Evolutionary conservation across 2,888 invertebrate species (phyloP).

Genomic region (Drosophila paramelanica): DNA sequence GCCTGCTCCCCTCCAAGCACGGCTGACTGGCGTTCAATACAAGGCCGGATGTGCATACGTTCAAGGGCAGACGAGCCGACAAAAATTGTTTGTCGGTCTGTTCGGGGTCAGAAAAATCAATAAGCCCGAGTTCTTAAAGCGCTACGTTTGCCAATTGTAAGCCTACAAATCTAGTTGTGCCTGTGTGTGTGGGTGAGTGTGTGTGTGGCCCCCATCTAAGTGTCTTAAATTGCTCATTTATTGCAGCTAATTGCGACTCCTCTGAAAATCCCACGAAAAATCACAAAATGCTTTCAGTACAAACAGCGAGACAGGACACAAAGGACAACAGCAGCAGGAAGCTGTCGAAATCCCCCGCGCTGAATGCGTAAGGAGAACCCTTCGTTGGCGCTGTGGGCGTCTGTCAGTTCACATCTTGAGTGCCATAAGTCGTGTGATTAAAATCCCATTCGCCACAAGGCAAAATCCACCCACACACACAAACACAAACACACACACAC

Average conservation of each 20-base stretch:
- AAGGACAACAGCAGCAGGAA: constrained; percentile 51
- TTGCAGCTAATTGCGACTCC: constrained; percentile 83
- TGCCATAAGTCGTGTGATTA: constrained; percentile 85
- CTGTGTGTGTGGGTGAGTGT: neutral
- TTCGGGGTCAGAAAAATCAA: constrained; percentile 58
- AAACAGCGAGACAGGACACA: constrained; percentile 22
- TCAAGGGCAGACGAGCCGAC: constrained; percentile 66
- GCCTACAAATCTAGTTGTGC: constrained; percentile 22
- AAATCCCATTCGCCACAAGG: constrained; percentile 83
- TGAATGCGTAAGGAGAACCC: constrained; percentile 53
- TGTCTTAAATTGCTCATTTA: constrained; percentile 83
- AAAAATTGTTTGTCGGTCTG: constrained; percentile 19
- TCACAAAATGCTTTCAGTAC: constrained; percentile 76
- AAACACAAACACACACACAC: constrained; percentile 12
- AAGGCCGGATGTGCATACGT: constrained; percentile 65
- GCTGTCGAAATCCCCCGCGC: constrained; percentile 51
- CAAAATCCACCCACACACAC: constrained; percentile 58
- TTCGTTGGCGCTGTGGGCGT: constrained; percentile 61
- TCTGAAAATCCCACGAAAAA: constrained; percentile 71
- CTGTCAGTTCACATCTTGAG: constrained; percentile 85
- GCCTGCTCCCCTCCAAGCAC: constrained; percentile 15
- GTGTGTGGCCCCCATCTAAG: constrained; percentile 2
- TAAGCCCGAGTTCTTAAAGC: constrained; percentile 38
- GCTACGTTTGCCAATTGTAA: constrained; percentile 24
- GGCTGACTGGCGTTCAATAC: constrained; percentile 71